phyloP scores from a whole-genome alignment of 92 coral and sea anemone species.

The Virgularia gustaviana region DNA sequence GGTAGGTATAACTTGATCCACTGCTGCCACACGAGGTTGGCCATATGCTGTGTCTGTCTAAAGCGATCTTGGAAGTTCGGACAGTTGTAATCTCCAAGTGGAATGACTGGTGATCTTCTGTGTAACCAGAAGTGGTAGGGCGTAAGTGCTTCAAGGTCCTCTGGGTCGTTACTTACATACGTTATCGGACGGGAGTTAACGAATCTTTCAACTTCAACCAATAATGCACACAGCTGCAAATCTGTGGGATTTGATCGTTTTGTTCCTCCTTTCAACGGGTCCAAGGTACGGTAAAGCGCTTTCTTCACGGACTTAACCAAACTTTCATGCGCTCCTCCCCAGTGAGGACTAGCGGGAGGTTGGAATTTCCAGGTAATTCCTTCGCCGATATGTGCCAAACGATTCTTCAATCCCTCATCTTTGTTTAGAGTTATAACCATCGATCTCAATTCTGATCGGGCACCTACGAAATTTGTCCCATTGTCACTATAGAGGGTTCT shows the following conservation, averaged over 20 bases:
- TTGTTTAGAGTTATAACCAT: slow-evolving; percentile 5
- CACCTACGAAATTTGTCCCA: slow-evolving; percentile 23
- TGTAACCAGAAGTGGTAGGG: slow-evolving; percentile 55
- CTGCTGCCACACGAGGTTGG: slow-evolving; percentile 45
- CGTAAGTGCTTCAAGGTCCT: slow-evolving; percentile 59
- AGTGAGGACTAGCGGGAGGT: slow-evolving; percentile 34
- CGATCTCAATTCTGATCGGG: slow-evolving; percentile 1
- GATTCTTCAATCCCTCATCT: background rate
- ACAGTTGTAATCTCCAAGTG: slow-evolving; percentile 29
- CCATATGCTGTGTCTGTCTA: slow-evolving; percentile 34
- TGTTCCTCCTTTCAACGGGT: background rate
- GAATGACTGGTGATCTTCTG: slow-evolving; percentile 33
- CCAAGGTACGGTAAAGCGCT: slow-evolving; percentile 20
- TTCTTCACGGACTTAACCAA: slow-evolving; percentile 22
- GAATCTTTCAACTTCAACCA: slow-evolving; percentile 52
- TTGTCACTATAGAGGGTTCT: slow-evolving; percentile 22
- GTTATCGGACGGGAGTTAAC: slow-evolving; percentile 59
- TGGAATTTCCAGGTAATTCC: slow-evolving; percentile 28
- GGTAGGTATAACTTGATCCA: slow-evolving; percentile 50
- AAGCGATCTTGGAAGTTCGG: slow-evolving; percentile 32
- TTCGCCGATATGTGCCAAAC: slow-evolving; percentile 17
- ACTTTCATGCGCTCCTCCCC: slow-evolving; percentile 23
- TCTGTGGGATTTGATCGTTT: slow-evolving; percentile 11
- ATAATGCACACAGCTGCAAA: slow-evolving; percentile 28
- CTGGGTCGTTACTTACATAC: slow-evolving; percentile 50